Evolutionary conservation across 2,113 vertebrate species (phyloP).

Genomic region (Phalacrocorax aristotelis): DNA sequence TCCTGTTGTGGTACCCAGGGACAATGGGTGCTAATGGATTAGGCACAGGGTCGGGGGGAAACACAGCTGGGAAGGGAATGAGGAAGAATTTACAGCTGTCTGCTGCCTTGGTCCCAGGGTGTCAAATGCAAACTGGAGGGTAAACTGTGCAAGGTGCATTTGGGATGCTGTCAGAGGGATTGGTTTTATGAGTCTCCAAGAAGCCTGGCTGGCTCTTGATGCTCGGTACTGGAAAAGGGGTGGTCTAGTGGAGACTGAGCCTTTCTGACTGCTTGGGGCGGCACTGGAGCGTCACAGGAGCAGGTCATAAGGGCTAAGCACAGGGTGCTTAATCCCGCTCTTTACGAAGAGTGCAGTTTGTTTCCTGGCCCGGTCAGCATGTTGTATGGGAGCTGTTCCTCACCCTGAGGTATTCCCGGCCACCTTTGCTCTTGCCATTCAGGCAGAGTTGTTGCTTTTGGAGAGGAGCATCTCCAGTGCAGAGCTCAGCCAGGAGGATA

Average conservation of each 20-base stretch:
- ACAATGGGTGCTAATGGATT: background rate
- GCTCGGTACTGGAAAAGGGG: background rate
- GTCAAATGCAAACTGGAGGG: background rate
- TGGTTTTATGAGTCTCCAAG: background rate
- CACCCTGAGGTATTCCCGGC: background rate
- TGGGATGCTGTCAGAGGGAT: background rate
- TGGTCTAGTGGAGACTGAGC: rapidly evolving
- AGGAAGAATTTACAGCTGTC: background rate
- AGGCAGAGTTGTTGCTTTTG: background rate
- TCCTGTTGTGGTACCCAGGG: background rate
- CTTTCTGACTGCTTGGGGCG: background rate
- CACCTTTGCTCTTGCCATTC: background rate
- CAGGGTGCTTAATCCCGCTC: background rate
- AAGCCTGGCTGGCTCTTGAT: background rate
- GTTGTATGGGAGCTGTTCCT: background rate
- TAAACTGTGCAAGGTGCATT: background rate
- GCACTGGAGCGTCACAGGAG: background rate
- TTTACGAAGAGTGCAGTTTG: background rate
- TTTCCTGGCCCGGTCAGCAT: background rate
- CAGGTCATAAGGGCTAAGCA: background rate
- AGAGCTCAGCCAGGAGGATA: background rate
- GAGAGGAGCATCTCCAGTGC: background rate
- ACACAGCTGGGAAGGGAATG: background rate
- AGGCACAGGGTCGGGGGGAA: background rate
- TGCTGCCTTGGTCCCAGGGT: background rate